Evolutionary conservation across 2,113 vertebrate genomes (phyloP).

Genomic region (Amphilophus citrinellus): DNA sequence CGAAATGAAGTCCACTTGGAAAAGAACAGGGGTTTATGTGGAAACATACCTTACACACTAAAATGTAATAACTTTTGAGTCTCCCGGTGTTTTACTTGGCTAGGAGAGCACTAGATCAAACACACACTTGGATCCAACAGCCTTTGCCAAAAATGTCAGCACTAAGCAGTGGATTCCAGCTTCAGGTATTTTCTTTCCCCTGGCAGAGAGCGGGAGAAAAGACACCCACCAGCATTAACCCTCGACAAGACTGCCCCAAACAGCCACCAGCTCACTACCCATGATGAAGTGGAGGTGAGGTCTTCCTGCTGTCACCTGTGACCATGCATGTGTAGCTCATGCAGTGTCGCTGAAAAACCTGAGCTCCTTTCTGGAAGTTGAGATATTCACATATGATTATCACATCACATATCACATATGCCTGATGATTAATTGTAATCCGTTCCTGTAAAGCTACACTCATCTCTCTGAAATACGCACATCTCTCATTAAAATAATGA

Average conservation of each 20-base stretch:
- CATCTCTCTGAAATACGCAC: slow-evolving; percentile 40
- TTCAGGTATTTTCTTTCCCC: slow-evolving; percentile 84
- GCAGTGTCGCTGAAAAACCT: slow-evolving; percentile 26
- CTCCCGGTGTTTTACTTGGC: slow-evolving; percentile 83
- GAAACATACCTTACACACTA: slow-evolving; percentile 83
- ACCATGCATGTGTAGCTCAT: slow-evolving; percentile 37
- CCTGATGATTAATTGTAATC: slow-evolving; percentile 6
- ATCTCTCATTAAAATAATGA: slow-evolving; percentile 65
- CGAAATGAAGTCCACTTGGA: slow-evolving; percentile 78
- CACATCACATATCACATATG: background rate
- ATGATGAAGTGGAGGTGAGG: slow-evolving; percentile 45
- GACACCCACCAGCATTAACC: slow-evolving; percentile 70
- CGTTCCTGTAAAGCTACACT: background rate
- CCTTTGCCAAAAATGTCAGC: slow-evolving; percentile 81
- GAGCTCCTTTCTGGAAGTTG: slow-evolving; percentile 15
- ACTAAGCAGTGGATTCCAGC: slow-evolving; percentile 74
- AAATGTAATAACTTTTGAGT: slow-evolving; percentile 85
- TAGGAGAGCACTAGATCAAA: slow-evolving; percentile 78
- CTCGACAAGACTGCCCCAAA: slow-evolving; percentile 50
- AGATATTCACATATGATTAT: background rate
- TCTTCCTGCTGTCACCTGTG: slow-evolving; percentile 52
- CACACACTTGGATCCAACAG: slow-evolving; percentile 76
- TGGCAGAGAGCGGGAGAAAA: slow-evolving; percentile 61
- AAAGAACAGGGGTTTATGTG: slow-evolving; percentile 76
- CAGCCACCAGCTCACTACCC: slow-evolving; percentile 32